Conservation (phyloP, 1,140 invertebrate genomes). For the Grapholita molesta region DNA sequence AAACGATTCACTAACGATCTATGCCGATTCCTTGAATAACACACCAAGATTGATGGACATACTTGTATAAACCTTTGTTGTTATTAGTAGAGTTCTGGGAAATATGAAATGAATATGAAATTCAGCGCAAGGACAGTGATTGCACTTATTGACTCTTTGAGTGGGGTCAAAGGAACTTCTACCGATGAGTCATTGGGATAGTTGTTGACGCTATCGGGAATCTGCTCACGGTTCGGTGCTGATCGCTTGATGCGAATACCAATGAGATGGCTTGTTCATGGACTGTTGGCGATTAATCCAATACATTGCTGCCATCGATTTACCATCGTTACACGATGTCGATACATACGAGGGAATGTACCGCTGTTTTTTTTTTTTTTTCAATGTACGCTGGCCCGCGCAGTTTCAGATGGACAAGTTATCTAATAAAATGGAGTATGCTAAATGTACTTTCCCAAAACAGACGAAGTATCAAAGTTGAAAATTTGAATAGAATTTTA, state of each 20-base stretch:
- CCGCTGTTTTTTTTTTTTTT: not conserved
- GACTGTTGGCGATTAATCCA: not conserved
- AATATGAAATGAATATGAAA: constrained; percentile 47
- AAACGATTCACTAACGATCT: constrained; percentile 9
- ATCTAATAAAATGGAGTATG: too few relatives aligned
- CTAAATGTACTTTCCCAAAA: too few relatives aligned
- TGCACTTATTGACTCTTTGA: constrained; percentile 60
- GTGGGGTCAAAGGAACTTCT: constrained; percentile 70
- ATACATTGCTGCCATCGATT: constrained; percentile 6
- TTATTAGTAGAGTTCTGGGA: constrained; percentile 49
- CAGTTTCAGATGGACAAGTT: too few relatives aligned
- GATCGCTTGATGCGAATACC: constrained; percentile 53
- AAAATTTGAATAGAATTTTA: not conserved
- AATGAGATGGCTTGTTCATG: constrained; percentile 47
- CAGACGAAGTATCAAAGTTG: not conserved
- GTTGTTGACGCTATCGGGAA: constrained; percentile 48
- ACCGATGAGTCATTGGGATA: constrained; percentile 62
- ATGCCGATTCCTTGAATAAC: constrained; percentile 2
- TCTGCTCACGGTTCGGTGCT: constrained; percentile 52
- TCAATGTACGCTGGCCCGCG: not conserved
- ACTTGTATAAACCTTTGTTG: constrained; percentile 25
- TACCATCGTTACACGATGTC: not conserved
- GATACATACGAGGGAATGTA: not conserved
- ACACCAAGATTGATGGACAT: constrained; percentile 16
- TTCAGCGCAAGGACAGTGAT: constrained; percentile 67